Evolutionary conservation across 1,140 invertebrate genomes (phyloP).

Genomic region (Listronotus oregonensis): DNA sequence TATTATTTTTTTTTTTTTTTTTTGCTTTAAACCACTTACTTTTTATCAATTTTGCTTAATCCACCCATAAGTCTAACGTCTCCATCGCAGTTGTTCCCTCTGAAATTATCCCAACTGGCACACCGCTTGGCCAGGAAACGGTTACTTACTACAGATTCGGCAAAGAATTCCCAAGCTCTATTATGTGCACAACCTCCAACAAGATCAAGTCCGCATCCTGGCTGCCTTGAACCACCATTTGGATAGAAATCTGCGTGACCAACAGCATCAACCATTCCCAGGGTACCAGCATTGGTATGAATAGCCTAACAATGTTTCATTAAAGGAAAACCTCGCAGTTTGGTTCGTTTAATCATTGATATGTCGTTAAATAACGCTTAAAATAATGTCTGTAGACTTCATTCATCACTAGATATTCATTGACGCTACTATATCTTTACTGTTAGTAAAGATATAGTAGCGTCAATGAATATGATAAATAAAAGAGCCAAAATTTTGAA

Average conservation of each 20-base stretch:
- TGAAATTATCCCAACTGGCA: slow-evolving; percentile 8
- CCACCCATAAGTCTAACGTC: slow-evolving; percentile 18
- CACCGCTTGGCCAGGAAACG: slow-evolving; percentile 11
- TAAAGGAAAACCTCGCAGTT: background rate
- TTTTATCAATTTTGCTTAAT: slow-evolving; percentile 14
- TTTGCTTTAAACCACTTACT: too few species aligned
- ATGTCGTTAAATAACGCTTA: background rate
- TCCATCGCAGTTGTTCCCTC: slow-evolving; percentile 1
- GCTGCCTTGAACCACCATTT: slow-evolving; percentile 75
- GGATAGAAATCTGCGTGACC: slow-evolving; percentile 84
- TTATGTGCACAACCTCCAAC: slow-evolving; percentile 75
- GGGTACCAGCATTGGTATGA: slow-evolving; percentile 70
- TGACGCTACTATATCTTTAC: too few species aligned
- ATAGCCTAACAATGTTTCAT: slow-evolving; percentile 76
- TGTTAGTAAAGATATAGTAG: too few species aligned
- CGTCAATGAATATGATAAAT: too few species aligned
- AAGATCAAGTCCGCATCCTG: slow-evolving; percentile 64
- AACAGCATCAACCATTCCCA: slow-evolving; percentile 65
- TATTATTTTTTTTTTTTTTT: too few species aligned
- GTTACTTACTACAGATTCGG: slow-evolving; percentile 66
- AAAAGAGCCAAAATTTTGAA: too few species aligned
- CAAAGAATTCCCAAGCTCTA: slow-evolving; percentile 73
- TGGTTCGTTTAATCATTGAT: background rate
- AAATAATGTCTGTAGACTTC: too few species aligned
- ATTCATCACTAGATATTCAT: too few species aligned